phyloP scores from a whole-genome alignment of 2,797 vertebrate genomes.

The Thamnophis elegans region DNA sequence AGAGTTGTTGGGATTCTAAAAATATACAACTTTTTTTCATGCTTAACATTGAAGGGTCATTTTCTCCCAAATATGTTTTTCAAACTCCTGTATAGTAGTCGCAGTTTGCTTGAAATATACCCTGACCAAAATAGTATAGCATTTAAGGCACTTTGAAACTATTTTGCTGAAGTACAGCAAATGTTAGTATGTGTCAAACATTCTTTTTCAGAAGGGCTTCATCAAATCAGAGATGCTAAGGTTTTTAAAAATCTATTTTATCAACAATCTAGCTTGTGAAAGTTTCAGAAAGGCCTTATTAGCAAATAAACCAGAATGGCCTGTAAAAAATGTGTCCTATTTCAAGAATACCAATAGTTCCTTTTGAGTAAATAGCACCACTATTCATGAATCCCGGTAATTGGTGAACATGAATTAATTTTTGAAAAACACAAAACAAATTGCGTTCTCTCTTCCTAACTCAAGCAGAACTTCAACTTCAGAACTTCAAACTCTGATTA shows the following conservation, averaged over 20 bases:
- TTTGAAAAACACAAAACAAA: neutral
- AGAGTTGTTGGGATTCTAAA: neutral
- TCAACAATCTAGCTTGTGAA: neutral
- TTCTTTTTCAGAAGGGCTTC: neutral
- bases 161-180: neutral
- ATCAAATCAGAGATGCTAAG: neutral
- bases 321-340: neutral
- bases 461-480: neutral
- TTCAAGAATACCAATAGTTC: neutral
- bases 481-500: neutral
- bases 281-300: neutral
- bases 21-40: neutral
- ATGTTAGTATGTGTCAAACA: neutral
- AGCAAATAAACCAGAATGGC: neutral
- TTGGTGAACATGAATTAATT: neutral
- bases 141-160: neutral
- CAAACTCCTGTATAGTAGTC: neutral
- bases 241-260: neutral
- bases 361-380: neutral
- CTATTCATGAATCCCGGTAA: neutral
- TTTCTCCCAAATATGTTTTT: neutral
- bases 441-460: neutral
- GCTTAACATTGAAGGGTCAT: neutral
- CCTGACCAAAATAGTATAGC: neutral
- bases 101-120: neutral